Evolutionary conservation across 2,113 vertebrate genomes (phyloP).

Genomic region (Stomatorhinus ivindoensis): DNA sequence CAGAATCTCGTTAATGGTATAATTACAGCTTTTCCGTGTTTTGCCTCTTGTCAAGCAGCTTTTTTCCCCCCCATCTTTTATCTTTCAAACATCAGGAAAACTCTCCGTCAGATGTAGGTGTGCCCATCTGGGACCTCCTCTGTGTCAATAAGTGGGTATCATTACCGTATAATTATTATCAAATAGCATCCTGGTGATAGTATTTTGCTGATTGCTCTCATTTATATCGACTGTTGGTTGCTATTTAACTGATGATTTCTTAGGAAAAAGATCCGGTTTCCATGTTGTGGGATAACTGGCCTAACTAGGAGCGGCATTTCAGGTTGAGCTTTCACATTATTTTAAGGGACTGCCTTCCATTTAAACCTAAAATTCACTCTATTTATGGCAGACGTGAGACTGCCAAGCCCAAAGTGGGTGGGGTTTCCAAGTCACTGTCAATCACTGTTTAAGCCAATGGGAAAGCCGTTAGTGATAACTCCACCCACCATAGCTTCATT

Average conservation of each 20-base stretch:
- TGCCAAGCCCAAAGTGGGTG: background rate
- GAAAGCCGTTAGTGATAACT: background rate
- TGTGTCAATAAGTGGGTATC: background rate
- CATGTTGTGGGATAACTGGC: background rate
- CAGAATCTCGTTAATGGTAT: conserved; percentile 4
- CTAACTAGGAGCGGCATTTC: background rate
- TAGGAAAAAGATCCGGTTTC: conserved; percentile 13
- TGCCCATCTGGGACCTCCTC: background rate
- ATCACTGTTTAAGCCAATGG: background rate
- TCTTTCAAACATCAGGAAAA: background rate
- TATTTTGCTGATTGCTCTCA: conserved; percentile 39
- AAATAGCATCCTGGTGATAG: conserved; percentile 35
- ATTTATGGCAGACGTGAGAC: background rate
- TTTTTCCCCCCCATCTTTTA: background rate
- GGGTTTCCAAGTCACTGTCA: background rate
- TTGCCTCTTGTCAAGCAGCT: background rate
- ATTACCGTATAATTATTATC: conserved; percentile 44
- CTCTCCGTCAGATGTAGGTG: background rate
- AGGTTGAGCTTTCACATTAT: background rate
- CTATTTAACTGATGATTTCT: conserved; percentile 29
- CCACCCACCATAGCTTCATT: background rate
- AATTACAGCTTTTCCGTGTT: background rate
- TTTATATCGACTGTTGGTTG: conserved; percentile 32
- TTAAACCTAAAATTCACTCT: background rate
- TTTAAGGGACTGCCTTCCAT: background rate